These are phyloP conservation scores for Amphimallon solstitiale DNA, from an alignment of 2,888 invertebrate species.

Conservation along the genomic window DNA sequence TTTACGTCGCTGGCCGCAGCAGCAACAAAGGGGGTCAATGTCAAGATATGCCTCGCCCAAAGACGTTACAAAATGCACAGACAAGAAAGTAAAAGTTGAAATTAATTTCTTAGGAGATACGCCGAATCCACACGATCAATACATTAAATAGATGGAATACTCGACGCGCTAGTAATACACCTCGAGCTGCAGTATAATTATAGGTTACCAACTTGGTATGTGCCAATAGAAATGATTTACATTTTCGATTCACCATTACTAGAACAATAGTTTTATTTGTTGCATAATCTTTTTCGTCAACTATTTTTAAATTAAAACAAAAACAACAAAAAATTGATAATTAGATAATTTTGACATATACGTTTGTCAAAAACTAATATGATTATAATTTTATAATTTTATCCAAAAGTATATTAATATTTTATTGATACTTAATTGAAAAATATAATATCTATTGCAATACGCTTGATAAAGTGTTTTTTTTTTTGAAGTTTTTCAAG, in stretches of 20 bases:
- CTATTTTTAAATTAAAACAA: too few species aligned
- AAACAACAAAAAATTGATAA: too few species aligned
- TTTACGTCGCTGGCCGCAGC: background rate
- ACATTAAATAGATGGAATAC: constrained; percentile 12
- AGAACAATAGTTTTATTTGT: constrained; percentile 1
- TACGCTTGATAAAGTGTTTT: too few species aligned
- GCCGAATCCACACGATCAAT: constrained; percentile 20
- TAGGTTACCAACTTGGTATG: constrained; percentile 19
- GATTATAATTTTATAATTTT: too few species aligned
- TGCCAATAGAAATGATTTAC: constrained; percentile 22
- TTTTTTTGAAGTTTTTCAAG: too few species aligned
- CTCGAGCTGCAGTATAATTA: background rate
- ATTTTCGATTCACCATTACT: constrained; percentile 21
- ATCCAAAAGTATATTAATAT: too few species aligned
- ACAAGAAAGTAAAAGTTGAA: constrained; percentile 37
- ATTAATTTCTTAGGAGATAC: constrained; percentile 33
- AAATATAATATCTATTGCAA: too few species aligned
- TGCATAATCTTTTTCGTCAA: too few species aligned
- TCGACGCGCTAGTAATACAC: background rate
- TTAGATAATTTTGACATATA: too few species aligned
- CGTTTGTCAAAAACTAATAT: too few species aligned
- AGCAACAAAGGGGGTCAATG: constrained; percentile 23
- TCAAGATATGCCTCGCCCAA: constrained; percentile 35
- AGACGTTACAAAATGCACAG: constrained; percentile 25
- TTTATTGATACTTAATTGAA: too few species aligned